These are phyloP conservation scores for Zaprionus bogoriensis DNA, from an alignment of 2,888 invertebrate genomes.

Conservation along the genomic window DNA sequence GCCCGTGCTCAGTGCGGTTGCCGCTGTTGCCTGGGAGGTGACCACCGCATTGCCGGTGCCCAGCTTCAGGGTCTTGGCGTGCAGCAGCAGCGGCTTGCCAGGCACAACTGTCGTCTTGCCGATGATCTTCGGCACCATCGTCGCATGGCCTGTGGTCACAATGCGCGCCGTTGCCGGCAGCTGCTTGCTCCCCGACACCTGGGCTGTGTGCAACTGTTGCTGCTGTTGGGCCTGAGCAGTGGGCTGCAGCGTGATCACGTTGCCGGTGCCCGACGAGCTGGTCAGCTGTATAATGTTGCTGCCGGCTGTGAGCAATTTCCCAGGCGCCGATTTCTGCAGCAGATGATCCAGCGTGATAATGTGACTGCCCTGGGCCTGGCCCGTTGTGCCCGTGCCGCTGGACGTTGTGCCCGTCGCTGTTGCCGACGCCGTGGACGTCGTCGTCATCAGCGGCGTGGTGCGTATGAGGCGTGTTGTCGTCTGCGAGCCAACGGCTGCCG, in stretches of 20 bases:
- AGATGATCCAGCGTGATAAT: slow-evolving; percentile 81
- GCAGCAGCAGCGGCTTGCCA: slow-evolving; percentile 61
- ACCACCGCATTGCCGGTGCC: slow-evolving; percentile 81
- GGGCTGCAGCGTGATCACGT: slow-evolving; percentile 51
- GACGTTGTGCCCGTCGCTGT: not conserved
- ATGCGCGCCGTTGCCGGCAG: slow-evolving; percentile 52
- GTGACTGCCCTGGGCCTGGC: slow-evolving; percentile 85
- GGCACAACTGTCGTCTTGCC: slow-evolving; percentile 73
- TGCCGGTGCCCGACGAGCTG: slow-evolving; percentile 59
- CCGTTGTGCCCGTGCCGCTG: slow-evolving; percentile 8
- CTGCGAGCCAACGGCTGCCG: slow-evolving; percentile 25
- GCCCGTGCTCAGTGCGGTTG: slow-evolving; percentile 67
- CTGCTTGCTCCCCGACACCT: slow-evolving; percentile 28
- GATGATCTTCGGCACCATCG: slow-evolving; percentile 82
- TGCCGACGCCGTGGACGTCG: too few relatives aligned
- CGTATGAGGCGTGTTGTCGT: slow-evolving; percentile 59
- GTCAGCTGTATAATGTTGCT: slow-evolving; percentile 84
- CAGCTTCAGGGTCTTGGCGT: slow-evolving; percentile 59
- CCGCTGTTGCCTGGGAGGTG: slow-evolving; percentile 79
- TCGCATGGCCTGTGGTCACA: slow-evolving; percentile 76
- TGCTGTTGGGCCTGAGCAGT: slow-evolving; percentile 20
- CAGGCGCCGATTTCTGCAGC: slow-evolving; percentile 72
- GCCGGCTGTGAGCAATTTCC: slow-evolving; percentile 70
- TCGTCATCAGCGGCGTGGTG: slow-evolving; percentile 35
- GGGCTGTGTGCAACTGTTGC: slow-evolving; percentile 75